Evolutionary conservation across 2,797 vertebrate genomes (phyloP), one percentile per base, ranked within the genome.

Genomic region (Setipinna tenuifilis): DNA sequence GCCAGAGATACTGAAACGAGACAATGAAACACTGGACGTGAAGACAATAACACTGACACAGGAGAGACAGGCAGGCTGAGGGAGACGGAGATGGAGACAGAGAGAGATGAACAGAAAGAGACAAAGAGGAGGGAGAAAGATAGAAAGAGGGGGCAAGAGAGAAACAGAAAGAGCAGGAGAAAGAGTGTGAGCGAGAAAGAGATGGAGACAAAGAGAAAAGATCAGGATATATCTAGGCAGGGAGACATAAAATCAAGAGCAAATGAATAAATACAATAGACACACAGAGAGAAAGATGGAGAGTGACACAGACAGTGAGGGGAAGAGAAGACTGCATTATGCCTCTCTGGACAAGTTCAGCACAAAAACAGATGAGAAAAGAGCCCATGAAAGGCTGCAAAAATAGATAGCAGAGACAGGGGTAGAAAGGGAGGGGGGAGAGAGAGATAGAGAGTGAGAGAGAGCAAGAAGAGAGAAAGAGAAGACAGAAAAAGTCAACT

Each of bases 371-470:
- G 28, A 68, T 31, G 23, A 68, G 62, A 68, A 68, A 28, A 68
- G 62, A 68, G 23, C n/a, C 6, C 23, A 71, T 35, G 65, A 25
- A 6, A 6, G 17, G 65, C 28, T 17, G 17, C 6, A 28, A 23
- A 28, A 25, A 71, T 31, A 14, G 28, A 41, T 41, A 41, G 65
- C 17, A 71, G 25, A 12, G 62, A 71, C 0, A 35, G 62, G 14
- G 62, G 10, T 9, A 62, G 6, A 25, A 23, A 62, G 61, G n/a
- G n/a, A 25, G 28, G 35, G 35, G 28, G 23, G 31, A 78, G 71
- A 21, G 71, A 78, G 35, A 78, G 71, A 78, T 6, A 78, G 35
- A 71, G 28, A 78, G 71, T 21, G 71, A 78, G 71, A 78, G 41
- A 78, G 50, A 54, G 50, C 9, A 54, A 54, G 7, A 54, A 54